phyloP scores from a whole-genome alignment of 2,113 vertebrate species.

The Clinocottus analis region DNA sequence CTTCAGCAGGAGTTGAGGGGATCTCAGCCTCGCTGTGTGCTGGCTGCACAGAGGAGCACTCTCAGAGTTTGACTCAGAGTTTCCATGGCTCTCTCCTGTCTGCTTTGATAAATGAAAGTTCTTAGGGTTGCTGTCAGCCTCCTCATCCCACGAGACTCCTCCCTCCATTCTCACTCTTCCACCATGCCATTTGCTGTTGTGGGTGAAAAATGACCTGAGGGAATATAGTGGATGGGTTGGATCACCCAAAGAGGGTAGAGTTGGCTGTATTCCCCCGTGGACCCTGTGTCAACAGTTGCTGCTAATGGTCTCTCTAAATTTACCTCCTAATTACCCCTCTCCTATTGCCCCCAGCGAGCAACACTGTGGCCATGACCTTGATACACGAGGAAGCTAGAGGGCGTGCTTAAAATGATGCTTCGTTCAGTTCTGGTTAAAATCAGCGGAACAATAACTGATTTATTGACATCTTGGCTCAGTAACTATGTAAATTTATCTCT shows the following conservation, averaged over 20 bases:
- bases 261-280: conserved; percentile 68
- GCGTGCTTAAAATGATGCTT: conserved; percentile 21
- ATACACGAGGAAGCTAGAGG: conserved; percentile 41
- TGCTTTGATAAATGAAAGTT: conserved; percentile 77
- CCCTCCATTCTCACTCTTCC: conserved; percentile 64
- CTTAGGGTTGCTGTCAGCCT: conserved; percentile 71
- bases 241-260: conserved; percentile 71
- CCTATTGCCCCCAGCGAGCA: conserved; percentile 72
- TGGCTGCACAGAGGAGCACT: conserved; percentile 45
- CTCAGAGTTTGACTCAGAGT: conserved; percentile 59
- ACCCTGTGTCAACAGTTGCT: conserved; percentile 74
- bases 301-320: conserved; percentile 79
- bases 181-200: conserved; percentile 63
- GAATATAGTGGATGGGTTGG: conserved; percentile 42
- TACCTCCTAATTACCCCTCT: conserved; percentile 76
- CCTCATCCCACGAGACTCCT: conserved; percentile 65
- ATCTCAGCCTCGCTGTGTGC: conserved; percentile 39
- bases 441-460: conserved; percentile 19
- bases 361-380: conserved; percentile 74
- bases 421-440: conserved; percentile 56
- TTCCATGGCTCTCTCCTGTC: conserved; percentile 67
- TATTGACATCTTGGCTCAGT: conserved; percentile 19
- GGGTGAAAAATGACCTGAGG: conserved; percentile 76
- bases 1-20: conserved; percentile 48
- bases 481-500: conserved; percentile 29